phyloP scores from a whole-genome alignment of 30 jellyfish, hydroid and myxozoan genomes.

The Hydractinia symbiolongicarpus region DNA sequence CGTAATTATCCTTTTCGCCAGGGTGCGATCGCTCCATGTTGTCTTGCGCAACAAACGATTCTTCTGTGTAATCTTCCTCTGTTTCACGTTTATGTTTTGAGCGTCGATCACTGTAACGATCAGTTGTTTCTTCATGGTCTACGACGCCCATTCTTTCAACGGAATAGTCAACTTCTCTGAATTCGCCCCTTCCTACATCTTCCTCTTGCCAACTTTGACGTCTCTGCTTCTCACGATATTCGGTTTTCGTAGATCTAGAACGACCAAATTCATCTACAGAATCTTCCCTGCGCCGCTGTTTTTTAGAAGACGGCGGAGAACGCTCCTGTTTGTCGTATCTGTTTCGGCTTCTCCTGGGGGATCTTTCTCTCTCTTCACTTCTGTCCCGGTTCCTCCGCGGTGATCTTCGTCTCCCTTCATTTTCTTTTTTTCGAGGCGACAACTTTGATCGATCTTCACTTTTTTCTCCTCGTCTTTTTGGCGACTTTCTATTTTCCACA shows the following conservation, averaged over 20 bases:
- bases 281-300: conserved; percentile 27
- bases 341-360: conserved; percentile 14
- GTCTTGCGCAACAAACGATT: neutral
- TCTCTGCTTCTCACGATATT: conserved; percentile 3
- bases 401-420: neutral
- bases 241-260: conserved; percentile 20
- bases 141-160: neutral
- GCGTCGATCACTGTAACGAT: conserved; percentile 4
- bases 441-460: neutral
- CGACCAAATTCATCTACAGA: conserved; percentile 41
- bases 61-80: neutral
- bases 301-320: neutral
- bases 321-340: conserved; percentile 15
- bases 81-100: neutral
- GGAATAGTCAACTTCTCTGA: neutral
- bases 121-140: neutral
- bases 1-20: conserved; percentile 8
- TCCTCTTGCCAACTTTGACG: neutral
- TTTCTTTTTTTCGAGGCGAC: neutral
- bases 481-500: no score
- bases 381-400: conserved; percentile 8
- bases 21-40: neutral
- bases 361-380: conserved; percentile 9
- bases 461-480: neutral
- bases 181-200: neutral